phyloP scores from a whole-genome alignment of 2,113 vertebrate species.

The Orcinus orca region DNA sequence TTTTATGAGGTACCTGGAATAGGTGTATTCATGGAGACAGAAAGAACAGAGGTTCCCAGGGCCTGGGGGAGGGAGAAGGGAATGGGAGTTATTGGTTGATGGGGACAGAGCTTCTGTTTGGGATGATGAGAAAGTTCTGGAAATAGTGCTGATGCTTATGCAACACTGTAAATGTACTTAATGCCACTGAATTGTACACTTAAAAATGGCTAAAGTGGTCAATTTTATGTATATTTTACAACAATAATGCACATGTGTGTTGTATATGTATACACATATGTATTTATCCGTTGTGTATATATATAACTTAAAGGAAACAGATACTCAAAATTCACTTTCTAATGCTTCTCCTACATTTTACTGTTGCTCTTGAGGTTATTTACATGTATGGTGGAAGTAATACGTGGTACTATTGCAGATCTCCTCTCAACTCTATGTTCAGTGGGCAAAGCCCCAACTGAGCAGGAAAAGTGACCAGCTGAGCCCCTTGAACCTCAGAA shows the following conservation, averaged over 20 bases:
- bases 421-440: not conserved
- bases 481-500: not conserved
- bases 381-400: not conserved
- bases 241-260: not conserved
- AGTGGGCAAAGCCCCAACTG: not conserved
- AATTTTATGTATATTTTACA: not conserved
- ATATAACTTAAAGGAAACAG: not conserved
- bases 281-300: too few relatives aligned
- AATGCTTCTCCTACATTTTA: not conserved
- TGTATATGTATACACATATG: too few relatives aligned
- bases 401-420: rapidly evolving
- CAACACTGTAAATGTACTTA: not conserved
- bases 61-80: not conserved
- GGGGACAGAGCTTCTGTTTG: not conserved
- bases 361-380: not conserved
- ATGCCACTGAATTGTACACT: not conserved
- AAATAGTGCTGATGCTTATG: not conserved
- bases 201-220: not conserved
- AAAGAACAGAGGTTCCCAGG: not conserved
- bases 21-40: not conserved
- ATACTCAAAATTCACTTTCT: not conserved
- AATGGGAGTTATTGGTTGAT: not conserved
- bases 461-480: not conserved
- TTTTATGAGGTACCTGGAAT: not conserved
- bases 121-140: not conserved